Evolutionary conservation across 2,888 invertebrate genomes (phyloP).

Genomic region (Meteorus cinctellus): DNA sequence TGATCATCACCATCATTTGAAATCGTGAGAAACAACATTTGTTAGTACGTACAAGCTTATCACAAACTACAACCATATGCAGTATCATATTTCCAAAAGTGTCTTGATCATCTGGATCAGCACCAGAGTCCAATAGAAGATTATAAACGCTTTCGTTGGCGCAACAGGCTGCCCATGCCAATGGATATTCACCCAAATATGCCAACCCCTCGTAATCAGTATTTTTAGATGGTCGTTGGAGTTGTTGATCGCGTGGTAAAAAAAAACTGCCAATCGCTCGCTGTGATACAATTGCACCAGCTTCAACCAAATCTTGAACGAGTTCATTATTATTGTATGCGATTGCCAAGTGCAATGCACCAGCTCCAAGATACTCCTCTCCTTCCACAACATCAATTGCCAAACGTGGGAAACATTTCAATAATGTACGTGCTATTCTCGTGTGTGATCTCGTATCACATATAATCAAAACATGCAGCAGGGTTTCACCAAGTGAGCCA

Average conservation of each 20-base stretch:
- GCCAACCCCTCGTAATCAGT: slow-evolving; percentile 98
- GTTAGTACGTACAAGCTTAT: slow-evolving; percentile 85
- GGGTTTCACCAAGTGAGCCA: slow-evolving; percentile 95
- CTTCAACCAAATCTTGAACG: slow-evolving; percentile 93
- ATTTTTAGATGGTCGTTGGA: slow-evolving; percentile 82
- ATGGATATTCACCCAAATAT: slow-evolving; percentile 96
- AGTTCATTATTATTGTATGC: slow-evolving; percentile 97
- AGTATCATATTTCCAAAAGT: slow-evolving; percentile 98
- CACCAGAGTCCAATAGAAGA: slow-evolving; percentile 90
- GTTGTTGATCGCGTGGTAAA: slow-evolving; percentile 94
- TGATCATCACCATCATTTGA: slow-evolving; percentile 10
- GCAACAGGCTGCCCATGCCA: slow-evolving; percentile 98
- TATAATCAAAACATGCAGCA: slow-evolving; percentile 95
- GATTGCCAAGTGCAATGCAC: slow-evolving; percentile 95
- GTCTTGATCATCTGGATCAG: slow-evolving; percentile 97
- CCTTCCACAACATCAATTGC: slow-evolving; percentile 95
- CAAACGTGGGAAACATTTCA: slow-evolving; percentile 93
- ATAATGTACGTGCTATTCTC: slow-evolving; percentile 88
- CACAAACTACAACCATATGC: slow-evolving; percentile 99
- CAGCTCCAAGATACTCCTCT: slow-evolving; percentile 96
- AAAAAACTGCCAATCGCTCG: slow-evolving; percentile 97
- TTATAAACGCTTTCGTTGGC: slow-evolving; percentile 98
- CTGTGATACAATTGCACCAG: slow-evolving; percentile 93
- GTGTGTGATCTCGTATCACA: slow-evolving; percentile 92
- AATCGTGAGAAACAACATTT: background rate